Conservation (phyloP, 2,888 invertebrate genomes). For the Eueremaeus valkanovi region DNA sequence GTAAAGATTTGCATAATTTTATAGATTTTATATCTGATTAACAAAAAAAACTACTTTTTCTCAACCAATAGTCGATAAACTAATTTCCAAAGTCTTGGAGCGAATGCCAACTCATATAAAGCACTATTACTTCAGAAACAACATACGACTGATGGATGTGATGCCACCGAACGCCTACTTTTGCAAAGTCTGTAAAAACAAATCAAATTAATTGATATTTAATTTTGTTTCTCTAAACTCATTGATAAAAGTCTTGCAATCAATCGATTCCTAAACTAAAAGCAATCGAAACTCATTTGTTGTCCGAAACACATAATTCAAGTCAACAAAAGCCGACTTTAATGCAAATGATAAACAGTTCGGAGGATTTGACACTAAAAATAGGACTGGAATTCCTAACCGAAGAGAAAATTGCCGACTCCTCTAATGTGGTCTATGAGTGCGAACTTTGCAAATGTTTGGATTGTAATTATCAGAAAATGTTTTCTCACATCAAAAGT, state of each 20-base stretch:
- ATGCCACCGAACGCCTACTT: conserved; percentile 17
- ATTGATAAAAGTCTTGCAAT: not conserved
- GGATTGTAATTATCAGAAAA: conserved; percentile 12
- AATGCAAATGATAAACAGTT: not conserved
- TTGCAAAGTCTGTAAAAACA: not conserved
- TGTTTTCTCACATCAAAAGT: conserved; percentile 18
- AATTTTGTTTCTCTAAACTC: too few relatives aligned
- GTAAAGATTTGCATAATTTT: not conserved
- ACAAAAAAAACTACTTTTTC: too few relatives aligned
- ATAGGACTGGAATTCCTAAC: not conserved
- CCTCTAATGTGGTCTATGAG: not conserved
- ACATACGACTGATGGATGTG: not conserved
- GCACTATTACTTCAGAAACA: conserved; percentile 12
- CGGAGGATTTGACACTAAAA: not conserved
- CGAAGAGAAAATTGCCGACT: not conserved
- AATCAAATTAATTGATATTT: too few relatives aligned
- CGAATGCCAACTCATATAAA: not conserved
- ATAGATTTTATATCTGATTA: not conserved
- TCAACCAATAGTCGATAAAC: not conserved
- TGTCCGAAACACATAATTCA: not conserved
- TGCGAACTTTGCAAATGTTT: conserved; percentile 23
- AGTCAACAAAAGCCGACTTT: conserved; percentile 2
- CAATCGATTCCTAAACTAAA: not conserved
- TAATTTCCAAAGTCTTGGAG: not conserved
- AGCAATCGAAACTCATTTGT: not conserved